Evolutionary conservation across 2,888 invertebrate species (phyloP).

Genomic region (Leptinotarsa rubiginosa): DNA sequence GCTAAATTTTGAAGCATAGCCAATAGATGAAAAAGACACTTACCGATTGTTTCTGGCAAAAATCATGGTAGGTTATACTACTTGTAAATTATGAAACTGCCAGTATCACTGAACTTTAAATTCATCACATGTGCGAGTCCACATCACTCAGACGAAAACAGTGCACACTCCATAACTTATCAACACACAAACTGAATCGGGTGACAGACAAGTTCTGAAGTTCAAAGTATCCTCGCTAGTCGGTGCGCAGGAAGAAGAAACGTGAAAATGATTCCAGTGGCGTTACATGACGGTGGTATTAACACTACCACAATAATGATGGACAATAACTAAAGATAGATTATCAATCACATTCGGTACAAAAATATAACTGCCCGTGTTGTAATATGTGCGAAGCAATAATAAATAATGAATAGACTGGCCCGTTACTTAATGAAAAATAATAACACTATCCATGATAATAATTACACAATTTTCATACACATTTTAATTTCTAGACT

Average conservation of each 20-base stretch:
- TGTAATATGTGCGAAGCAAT: too few species aligned
- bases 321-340: too few species aligned
- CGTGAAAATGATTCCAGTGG: conserved; percentile 18
- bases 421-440: too few species aligned
- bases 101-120: conserved; percentile 50
- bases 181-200: conserved; percentile 50
- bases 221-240: conserved; percentile 24
- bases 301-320: too few species aligned
- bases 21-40: conserved; percentile 35
- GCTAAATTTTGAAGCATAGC: conserved; percentile 13
- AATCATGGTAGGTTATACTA: conserved; percentile 52
- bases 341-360: too few species aligned
- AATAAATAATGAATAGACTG: too few species aligned
- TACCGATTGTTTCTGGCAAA: conserved; percentile 54
- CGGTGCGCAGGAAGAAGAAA: conserved; percentile 12
- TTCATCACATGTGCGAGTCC: conserved; percentile 58
- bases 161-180: conserved; percentile 48
- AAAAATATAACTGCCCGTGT: too few species aligned
- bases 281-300: neutral
- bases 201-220: conserved; percentile 20
- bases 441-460: too few species aligned
- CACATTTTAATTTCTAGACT: too few species aligned
- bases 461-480: too few species aligned
- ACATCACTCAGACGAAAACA: conserved; percentile 49
- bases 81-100: conserved; percentile 45